A percentile compares a stretch with the other conserved stretches of the same genome.
Evolutionary conservation across 2,113 vertebrate genomes (phyloP).

Genomic region (Promerops cafer): DNA sequence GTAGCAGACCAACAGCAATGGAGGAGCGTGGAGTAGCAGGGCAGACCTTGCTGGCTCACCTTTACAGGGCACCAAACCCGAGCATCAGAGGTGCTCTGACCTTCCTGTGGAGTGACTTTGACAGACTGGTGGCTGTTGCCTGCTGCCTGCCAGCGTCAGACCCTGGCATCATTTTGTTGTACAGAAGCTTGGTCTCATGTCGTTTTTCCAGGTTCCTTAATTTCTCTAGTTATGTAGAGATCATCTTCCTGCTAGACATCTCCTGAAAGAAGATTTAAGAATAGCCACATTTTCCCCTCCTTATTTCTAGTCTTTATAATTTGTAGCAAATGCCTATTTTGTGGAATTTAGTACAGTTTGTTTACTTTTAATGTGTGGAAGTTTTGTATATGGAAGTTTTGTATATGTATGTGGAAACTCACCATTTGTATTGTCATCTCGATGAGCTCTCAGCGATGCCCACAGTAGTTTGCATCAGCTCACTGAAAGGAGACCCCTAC

Average conservation of each 20-base stretch:
- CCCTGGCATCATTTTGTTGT: not conserved
- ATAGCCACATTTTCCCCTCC: not conserved
- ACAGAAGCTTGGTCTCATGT: not conserved
- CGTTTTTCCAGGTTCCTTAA: not conserved
- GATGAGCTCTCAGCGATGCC: not conserved
- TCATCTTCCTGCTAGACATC: not conserved
- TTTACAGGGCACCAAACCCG: not conserved
- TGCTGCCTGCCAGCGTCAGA: not conserved
- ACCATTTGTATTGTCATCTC: accelerated
- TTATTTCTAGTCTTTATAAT: not conserved
- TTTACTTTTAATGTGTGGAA: not conserved
- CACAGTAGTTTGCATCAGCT: not conserved
- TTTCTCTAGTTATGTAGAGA: not conserved
- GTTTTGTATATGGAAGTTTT: not conserved
- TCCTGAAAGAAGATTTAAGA: not conserved
- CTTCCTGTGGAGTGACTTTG: accelerated
- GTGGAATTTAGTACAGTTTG: not conserved
- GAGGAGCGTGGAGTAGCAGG: accelerated
- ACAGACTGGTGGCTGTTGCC: accelerated
- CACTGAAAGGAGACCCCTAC: not conserved
- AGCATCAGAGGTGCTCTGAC: not conserved
- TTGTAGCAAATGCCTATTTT: not conserved
- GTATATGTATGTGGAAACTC: not conserved
- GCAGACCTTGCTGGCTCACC: not conserved
- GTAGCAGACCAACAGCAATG: accelerated